Base-by-base conservation (phyloP, 2,888 invertebrate genomes). In the Ceramica pisi region DNA sequence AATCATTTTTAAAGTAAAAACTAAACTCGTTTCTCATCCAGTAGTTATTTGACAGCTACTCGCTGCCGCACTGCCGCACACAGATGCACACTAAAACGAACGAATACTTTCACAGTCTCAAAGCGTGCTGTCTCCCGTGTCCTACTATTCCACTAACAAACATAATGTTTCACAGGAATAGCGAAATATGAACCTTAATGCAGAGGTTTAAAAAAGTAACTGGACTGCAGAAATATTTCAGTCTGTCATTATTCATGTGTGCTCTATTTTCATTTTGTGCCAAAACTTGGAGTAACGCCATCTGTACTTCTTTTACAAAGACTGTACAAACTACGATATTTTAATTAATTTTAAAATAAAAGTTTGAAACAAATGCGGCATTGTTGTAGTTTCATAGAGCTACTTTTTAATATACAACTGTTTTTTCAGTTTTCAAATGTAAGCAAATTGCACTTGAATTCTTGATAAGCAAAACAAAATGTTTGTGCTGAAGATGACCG, bases 41-140 rank as follows among this genome's bases (percentile, higher is more conserved):
- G 87, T 91, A 86, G 82, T 87, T 90, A 90, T 93, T 92, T 94
- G 94, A 94, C 95, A 95, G 93, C 89, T 92, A 91, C 87, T 88
- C 87, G 89, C 91, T 88, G 91, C 85, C 84, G 86, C 91, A 88
- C 91, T 90, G 88, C 87, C 76, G 84, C 81, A 83, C 80, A 86
- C 78, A 71, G 66, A 48, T 55, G 71, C 83, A 80, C 46, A 59
- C 62, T 21, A 38, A 57, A 61, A 67, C 59, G 60, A 71, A 78
- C n/a, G n/a, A n/a, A n/a, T n/a, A n/a, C n/a, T n/a, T n/a, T n/a
- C n/a, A n/a, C 55, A 68, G 59, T 71, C 46, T 56, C 69, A 71
- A 65, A 68, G 48, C 51, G 51, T 14, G 38, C 41, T 50, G 44
- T 55, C 60, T 53, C 44, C 44, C 59, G 62, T 78, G 76, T 76